Evolutionary conservation across 2,113 vertebrate genomes (phyloP).

Genomic region (Scatophagus argus): DNA sequence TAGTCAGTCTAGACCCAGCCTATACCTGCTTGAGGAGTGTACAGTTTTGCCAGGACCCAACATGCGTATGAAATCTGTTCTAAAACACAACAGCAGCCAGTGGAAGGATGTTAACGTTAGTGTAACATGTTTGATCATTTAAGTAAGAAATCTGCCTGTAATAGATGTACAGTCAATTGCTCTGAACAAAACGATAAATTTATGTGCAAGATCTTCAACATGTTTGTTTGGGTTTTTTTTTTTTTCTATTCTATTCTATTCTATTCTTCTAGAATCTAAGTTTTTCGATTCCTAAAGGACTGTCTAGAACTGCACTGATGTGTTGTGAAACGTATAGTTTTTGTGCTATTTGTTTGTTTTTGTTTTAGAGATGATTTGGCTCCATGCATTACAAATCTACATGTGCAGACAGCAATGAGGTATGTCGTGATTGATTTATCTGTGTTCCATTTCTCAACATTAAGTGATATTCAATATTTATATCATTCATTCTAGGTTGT

Average conservation of each 20-base stretch:
- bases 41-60: background rate
- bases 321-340: too few species aligned
- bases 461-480: background rate
- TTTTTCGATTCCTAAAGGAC: too few species aligned
- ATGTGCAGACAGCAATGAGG: background rate
- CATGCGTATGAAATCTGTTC: background rate
- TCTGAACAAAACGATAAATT: too few species aligned
- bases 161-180: too few species aligned
- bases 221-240: too few species aligned
- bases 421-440: background rate
- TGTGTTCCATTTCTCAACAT: background rate
- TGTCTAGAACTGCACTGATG: too few species aligned
- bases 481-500: background rate
- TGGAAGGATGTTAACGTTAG: background rate
- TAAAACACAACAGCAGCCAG: background rate
- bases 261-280: too few species aligned
- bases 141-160: conserved; percentile 1
- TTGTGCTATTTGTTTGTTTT: too few species aligned
- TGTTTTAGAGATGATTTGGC: too few species aligned
- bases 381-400: background rate
- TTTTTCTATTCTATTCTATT: too few species aligned
- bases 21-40: background rate
- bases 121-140: background rate
- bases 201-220: too few species aligned
- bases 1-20: background rate